Base-by-base conservation (phyloP, 2,888 invertebrate species). In the Phasia obesa region DNA sequence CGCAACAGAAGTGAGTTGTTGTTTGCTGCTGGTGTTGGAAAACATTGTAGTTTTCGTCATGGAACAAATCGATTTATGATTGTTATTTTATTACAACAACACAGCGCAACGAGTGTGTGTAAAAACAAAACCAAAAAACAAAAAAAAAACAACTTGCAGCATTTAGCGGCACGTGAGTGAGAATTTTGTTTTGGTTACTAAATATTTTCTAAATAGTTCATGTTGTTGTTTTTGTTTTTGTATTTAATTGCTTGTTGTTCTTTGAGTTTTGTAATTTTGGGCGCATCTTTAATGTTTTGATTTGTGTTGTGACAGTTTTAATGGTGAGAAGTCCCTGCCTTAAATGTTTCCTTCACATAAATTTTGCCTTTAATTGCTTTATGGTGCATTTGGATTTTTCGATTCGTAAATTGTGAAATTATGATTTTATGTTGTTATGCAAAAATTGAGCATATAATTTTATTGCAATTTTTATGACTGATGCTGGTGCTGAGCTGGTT, bases 261-360 rank as follows among this genome's bases (percentile, higher is more conserved):
- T 11, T 60, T 23, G 42, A 1, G 17, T n/a, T 64, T 38, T 21
- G 35, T 38, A 47, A 15, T 6, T 64, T 74, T 74, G 69, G 35
- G 49, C 59, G 44, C 64, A 75, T 83, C 75, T 62, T 49, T 31
- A 79, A 31, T 83, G 71, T 79, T 83, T 88, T 91, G 90, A 90
- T 90, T 91, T 91, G 91, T 91, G 91, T 91, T 91, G 89, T 91
- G 91, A 91, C 91, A 91, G 86, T 85, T 88, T 85, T 85, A 86
- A 87, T 87, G 85, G 87, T 88, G 87, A 86, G 88, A 88, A 87
- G 84, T 57, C 31, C 17, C 23, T 60, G 15, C 23, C 64, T 75
- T 9, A 42, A 47, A n/a, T 9, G 11, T 49, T 11, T 49, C 21
- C 17, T 62, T 49, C 42, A 25, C 2, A 44, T 71, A 13, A 17